phyloP scores from a whole-genome alignment of 2,888 invertebrate genomes.

The Pardosa pseudoannulata region DNA sequence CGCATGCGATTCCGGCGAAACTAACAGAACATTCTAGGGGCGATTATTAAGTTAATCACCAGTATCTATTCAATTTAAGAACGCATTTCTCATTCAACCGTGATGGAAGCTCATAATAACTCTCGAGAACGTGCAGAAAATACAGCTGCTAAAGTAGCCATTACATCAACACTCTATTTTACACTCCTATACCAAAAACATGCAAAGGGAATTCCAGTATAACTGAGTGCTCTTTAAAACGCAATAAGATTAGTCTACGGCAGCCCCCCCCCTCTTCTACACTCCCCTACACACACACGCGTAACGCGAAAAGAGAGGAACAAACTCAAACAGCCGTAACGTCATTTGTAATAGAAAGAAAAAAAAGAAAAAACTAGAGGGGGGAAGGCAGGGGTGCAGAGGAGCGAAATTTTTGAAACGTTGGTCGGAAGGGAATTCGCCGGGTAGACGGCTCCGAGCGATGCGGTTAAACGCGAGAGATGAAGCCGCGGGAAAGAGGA shows the following conservation, averaged over 20 bases:
- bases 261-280: neutral
- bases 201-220: neutral
- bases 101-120: neutral
- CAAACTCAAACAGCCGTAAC: conserved; percentile 58
- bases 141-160: conserved; percentile 1
- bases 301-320: conserved; percentile 14
- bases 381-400: neutral
- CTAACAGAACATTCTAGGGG: no score
- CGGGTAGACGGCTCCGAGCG: neutral
- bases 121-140: neutral
- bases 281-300: conserved; percentile 1
- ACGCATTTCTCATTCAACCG: neutral
- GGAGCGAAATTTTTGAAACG: conserved; percentile 25
- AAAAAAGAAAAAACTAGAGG: no score
- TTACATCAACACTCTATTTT: conserved; percentile 19
- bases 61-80: neutral
- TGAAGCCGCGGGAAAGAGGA: conserved; percentile 18
- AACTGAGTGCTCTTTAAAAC: conserved; percentile 13
- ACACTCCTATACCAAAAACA: conserved; percentile 6
- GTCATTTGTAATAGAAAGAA: conserved; percentile 62
- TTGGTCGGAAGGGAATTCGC: neutral
- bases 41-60: neutral
- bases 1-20: no score
- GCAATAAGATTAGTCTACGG: conserved; percentile 17
- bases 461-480: conserved; percentile 6